These are phyloP conservation scores for Eupeodes luniger DNA, from an alignment of 2,888 invertebrate genomes.

Conservation along the genomic window DNA sequence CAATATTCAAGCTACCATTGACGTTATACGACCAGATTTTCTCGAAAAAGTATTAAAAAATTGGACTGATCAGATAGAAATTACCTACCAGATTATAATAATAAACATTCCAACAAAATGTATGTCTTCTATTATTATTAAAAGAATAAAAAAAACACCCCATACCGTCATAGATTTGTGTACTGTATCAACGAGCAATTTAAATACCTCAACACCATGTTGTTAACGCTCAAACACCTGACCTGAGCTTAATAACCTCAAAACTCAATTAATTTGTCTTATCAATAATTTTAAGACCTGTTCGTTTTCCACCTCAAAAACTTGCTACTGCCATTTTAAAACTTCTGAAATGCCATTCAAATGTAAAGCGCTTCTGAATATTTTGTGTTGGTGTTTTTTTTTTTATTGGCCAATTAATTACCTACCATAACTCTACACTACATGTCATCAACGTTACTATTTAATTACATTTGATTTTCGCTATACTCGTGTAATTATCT, in stretches of 20 bases:
- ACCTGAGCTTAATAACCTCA: constrained; percentile 23
- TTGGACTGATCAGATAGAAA: too few relatives aligned
- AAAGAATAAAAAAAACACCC: too few relatives aligned
- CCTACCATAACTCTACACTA: constrained; percentile 18
- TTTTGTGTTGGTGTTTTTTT: constrained; percentile 4
- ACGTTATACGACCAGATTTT: too few relatives aligned
- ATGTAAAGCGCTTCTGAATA: constrained; percentile 40
- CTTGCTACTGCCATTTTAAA: constrained; percentile 19
- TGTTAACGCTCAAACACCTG: background rate
- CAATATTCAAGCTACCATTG: too few relatives aligned
- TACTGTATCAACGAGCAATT: too few relatives aligned
- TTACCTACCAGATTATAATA: too few relatives aligned
- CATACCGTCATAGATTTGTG: too few relatives aligned
- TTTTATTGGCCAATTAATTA: constrained; percentile 52
- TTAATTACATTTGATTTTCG: constrained; percentile 57
- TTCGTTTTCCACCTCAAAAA: constrained; percentile 56
- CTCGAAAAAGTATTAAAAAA: too few relatives aligned
- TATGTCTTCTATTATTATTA: too few relatives aligned
- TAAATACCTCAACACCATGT: too few relatives aligned
- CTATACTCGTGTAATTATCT: constrained; percentile 52
- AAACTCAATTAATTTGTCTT: constrained; percentile 60
- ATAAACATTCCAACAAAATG: too few relatives aligned
- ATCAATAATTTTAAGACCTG: constrained; percentile 49
- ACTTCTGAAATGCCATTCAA: constrained; percentile 41
- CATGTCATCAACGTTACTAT: constrained; percentile 59